Evolutionary conservation across 2,888 invertebrate species (phyloP), one percentile per base, ranked within the genome.

Genomic region (Meteorus colon): DNA sequence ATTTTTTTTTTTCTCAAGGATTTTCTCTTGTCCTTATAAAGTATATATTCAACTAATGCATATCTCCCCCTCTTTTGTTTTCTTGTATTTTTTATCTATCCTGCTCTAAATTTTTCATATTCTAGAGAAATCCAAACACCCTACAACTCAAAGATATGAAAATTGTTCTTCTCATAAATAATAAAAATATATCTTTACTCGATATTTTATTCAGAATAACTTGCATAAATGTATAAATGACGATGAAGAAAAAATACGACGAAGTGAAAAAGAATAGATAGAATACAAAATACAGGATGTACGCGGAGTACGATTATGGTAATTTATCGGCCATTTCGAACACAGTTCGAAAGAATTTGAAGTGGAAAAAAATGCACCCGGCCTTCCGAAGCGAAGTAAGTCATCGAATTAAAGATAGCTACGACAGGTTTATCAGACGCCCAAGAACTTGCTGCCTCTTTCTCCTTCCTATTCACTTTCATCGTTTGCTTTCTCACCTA

Each of bases 371-470:
- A 75, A 75, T 72, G 65, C 71, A 65, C 75, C 66, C 41, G 71
- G 59, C 66, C 12, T 68, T 27, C 55, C 24, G 45, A 67, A 75
- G 51, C 79, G 79, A 78, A 87, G 84, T 86, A 84, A 86, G 85
- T 85, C 85, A 84, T 87, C 84, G 84, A 83, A 83, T 84, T 82
- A 82, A 82, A 84, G 83, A 82, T 82, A 78, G 71, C 84, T 83
- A 73, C 82, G 86, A 87, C 86, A 85, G 84, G 85, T 87, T 87
- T 87, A 87, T 87, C 87, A 81, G 84, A 84, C 81, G 82, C 80
- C 80, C 80, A 80, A 79, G 78, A 63, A 60, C 51, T 75, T 65
- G 68, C 37, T 69, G 24, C 37, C 71, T 77, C 78, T 77, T 74
- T 78, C 80, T 81, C 78, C 69, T 70, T 60, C 29, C 63, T 27